Conservation (phyloP, 2,888 invertebrate species). For the Synanthedon myopaeformis region DNA sequence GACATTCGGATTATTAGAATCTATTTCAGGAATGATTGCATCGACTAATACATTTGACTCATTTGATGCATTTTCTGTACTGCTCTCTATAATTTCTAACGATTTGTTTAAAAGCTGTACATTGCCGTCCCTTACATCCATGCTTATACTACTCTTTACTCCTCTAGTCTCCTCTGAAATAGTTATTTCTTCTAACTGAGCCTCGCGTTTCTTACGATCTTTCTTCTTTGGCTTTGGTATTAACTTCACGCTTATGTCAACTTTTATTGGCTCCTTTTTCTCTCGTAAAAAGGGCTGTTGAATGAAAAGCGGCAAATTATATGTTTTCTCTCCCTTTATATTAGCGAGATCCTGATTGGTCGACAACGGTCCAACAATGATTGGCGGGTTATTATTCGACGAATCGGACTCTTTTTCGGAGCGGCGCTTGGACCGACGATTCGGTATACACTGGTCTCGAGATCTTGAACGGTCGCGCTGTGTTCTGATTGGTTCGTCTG, state of each 20-base stretch:
- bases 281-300: conserved; percentile 72
- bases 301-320: conserved; percentile 64
- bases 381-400: conserved; percentile 65
- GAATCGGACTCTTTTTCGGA: conserved; percentile 70
- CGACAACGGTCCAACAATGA: conserved; percentile 60
- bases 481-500: conserved; percentile 71
- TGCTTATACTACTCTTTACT: conserved; percentile 53
- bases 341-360: conserved; percentile 64
- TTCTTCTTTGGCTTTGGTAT: conserved; percentile 72
- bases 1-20: too few relatives aligned
- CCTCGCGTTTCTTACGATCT: conserved; percentile 46
- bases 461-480: conserved; percentile 62
- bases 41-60: neutral
- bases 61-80: conserved; percentile 5
- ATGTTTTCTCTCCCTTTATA: conserved; percentile 50
- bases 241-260: conserved; percentile 82
- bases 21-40: neutral
- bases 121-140: conserved; percentile 52
- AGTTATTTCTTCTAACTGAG: conserved; percentile 36
- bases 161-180: conserved; percentile 36
- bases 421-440: conserved; percentile 55
- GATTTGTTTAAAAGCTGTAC: conserved; percentile 46
- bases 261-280: conserved; percentile 80
- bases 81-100: conserved; percentile 30
- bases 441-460: conserved; percentile 42